phyloP scores from a whole-genome alignment of 2,113 vertebrate genomes.

The Willisornis vidua region DNA sequence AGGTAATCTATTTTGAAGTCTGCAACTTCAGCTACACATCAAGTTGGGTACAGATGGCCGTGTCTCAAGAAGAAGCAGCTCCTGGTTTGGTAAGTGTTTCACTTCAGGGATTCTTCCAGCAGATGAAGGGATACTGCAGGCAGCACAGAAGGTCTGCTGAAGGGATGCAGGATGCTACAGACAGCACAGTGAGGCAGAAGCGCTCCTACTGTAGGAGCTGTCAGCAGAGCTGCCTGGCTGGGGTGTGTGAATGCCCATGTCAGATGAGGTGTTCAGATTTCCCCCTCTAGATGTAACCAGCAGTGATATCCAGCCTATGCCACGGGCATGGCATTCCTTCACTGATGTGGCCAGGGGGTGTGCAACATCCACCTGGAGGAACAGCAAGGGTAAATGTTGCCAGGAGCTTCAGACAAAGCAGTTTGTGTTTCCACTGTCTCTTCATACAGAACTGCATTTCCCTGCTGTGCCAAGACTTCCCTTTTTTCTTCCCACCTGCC shows the following conservation, averaged over 20 bases:
- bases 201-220: not conserved
- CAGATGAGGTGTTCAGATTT: not conserved
- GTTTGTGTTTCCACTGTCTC: not conserved
- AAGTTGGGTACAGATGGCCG: accelerated
- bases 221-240: not conserved
- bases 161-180: not conserved
- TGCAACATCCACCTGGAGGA: no score
- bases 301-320: accelerated
- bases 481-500: not conserved
- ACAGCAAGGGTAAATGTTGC: accelerated
- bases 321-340: not conserved
- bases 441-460: not conserved
- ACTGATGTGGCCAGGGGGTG: not conserved
- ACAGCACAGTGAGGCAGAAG: not conserved
- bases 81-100: accelerated
- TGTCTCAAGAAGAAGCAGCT: accelerated
- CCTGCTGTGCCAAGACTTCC: not conserved
- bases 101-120: not conserved
- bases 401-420: accelerated
- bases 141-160: not conserved
- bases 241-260: not conserved
- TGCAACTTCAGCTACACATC: no score
- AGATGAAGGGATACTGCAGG: no score
- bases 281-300: accelerated
- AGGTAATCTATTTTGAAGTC: not conserved